Conservation (phyloP, 2,888 invertebrate species). For the Barypeithes pellucidus region DNA sequence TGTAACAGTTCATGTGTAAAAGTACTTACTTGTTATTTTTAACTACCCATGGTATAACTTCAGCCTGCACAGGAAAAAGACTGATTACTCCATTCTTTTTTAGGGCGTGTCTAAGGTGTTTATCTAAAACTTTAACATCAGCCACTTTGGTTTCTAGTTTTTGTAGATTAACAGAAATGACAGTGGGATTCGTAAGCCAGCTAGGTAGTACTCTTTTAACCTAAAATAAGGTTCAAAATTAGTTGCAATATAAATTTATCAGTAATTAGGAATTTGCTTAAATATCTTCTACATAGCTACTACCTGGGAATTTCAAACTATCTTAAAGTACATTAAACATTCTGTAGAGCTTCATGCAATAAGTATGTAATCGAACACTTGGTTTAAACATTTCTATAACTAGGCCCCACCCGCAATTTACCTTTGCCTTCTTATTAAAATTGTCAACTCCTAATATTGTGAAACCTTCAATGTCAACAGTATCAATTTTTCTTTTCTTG, state of each 20-base stretch:
- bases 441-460: slow-evolving; percentile 80
- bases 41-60: slow-evolving; percentile 85
- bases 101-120: slow-evolving; percentile 76
- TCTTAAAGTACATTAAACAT: no score
- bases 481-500: slow-evolving; percentile 59
- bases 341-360: no score
- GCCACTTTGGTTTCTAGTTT: slow-evolving; percentile 73
- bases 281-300: no score
- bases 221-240: no score
- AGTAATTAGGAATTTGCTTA: no score
- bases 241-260: no score
- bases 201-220: slow-evolving; percentile 87
- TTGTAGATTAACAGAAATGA: slow-evolving; percentile 83
- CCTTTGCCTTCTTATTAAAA: slow-evolving; percentile 75
- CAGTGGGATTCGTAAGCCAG: slow-evolving; percentile 88
- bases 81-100: slow-evolving; percentile 80
- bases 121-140: slow-evolving; percentile 77
- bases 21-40: slow-evolving; percentile 72
- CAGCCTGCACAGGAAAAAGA: slow-evolving; percentile 90
- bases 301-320: no score
- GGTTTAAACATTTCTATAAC: no score
- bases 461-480: slow-evolving; percentile 72
- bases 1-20: neutral
- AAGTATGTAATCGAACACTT: no score
- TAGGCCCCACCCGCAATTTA: no score